Conservation (phyloP, 2,888 invertebrate genomes). For the Apomyelois bistriatella region DNA sequence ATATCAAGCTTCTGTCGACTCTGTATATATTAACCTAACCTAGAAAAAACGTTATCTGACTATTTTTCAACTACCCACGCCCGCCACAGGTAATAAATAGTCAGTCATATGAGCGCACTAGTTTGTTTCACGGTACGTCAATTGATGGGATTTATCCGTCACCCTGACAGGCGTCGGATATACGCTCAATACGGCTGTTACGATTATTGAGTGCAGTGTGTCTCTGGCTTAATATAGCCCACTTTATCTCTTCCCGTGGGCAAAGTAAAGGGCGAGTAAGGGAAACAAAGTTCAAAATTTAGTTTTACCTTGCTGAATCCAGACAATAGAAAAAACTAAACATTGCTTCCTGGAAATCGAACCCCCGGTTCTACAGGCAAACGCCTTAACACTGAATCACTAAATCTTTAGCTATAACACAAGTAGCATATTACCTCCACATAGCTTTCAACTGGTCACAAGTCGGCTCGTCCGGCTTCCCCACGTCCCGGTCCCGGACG, state of each 20-base stretch:
- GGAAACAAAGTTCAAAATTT: no score
- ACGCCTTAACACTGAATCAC: no score
- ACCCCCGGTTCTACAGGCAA: no score
- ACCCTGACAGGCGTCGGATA: background rate
- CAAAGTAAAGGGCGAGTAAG: no score
- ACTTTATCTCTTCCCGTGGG: no score
- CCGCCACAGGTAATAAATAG: background rate
- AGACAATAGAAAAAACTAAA: no score
- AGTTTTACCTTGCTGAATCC: no score
- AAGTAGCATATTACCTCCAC: constrained; percentile 83
- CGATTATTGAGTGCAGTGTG: no score
- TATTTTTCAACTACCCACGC: background rate
- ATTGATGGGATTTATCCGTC: background rate
- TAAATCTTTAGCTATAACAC: no score
- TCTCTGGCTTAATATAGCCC: no score
- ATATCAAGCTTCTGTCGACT: background rate
- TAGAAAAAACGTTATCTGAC: background rate
- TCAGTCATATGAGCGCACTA: background rate
- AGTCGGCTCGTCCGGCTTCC: constrained; percentile 84
- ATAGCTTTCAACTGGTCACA: constrained; percentile 93
- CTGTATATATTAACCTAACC: background rate
- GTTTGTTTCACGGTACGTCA: background rate
- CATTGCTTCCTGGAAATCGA: no score
- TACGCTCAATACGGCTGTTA: no score
- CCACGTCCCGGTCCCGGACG: constrained; percentile 64